Conservation (phyloP, 2,113 vertebrate species). For the Salminus brasiliensis region DNA sequence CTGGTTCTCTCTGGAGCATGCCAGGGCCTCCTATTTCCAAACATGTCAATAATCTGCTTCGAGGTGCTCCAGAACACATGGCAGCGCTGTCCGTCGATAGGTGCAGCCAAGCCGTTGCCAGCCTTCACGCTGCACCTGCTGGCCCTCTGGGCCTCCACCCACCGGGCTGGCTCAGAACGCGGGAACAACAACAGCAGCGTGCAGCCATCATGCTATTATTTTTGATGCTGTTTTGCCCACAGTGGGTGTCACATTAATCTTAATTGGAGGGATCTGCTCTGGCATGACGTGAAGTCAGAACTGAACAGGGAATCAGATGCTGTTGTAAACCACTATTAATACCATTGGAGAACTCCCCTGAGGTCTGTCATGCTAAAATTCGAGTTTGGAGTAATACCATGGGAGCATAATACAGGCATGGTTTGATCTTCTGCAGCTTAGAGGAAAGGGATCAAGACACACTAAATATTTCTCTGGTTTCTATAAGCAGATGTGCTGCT, state of each 20-base stretch:
- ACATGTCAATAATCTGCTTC: slow-evolving; percentile 59
- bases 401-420: slow-evolving; percentile 58
- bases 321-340: background rate
- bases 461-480: too few species aligned
- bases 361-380: background rate
- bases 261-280: background rate
- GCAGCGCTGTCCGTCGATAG: slow-evolving; percentile 67
- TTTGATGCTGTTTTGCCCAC: background rate
- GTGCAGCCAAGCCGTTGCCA: slow-evolving; percentile 59
- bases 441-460: background rate
- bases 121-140: slow-evolving; percentile 41
- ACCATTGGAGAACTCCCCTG: background rate
- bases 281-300: background rate
- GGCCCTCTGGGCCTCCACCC: slow-evolving; percentile 28
- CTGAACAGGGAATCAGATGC: background rate
- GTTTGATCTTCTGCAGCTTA: slow-evolving; percentile 30
- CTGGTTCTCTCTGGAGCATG: slow-evolving; percentile 63
- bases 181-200: slow-evolving; percentile 43
- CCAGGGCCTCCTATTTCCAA: slow-evolving; percentile 69
- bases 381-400: background rate
- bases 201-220: slow-evolving; percentile 7
- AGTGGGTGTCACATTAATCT: background rate
- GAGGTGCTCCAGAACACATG: slow-evolving; percentile 69
- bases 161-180: background rate
- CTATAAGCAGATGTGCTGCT: too few species aligned